Percentiles rank a stretch among this genome's conserved stretches.
Conservation (phyloP, 2,888 invertebrate species). For the Cryptocheilus praepositus region DNA sequence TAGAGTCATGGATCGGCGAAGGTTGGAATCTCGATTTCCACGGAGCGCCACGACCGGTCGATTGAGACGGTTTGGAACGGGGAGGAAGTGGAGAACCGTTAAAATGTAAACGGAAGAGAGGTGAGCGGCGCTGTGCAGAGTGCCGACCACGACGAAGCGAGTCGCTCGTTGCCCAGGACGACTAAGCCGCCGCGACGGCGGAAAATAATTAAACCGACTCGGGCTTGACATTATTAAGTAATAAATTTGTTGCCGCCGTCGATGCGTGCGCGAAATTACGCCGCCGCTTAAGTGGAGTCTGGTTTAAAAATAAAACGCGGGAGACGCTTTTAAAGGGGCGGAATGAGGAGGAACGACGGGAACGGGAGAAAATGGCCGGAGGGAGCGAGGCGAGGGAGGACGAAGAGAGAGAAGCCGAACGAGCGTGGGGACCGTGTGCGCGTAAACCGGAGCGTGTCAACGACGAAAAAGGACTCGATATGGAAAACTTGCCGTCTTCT, state of each 20-base stretch:
- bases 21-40: slow-evolving; percentile 42
- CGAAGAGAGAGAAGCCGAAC: too few relatives aligned
- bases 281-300: slow-evolving; percentile 1
- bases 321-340: not conserved
- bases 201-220: slow-evolving; percentile 44
- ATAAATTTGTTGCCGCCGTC: slow-evolving; percentile 36
- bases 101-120: slow-evolving; percentile 55
- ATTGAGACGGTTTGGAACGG: slow-evolving; percentile 55
- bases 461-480: too few relatives aligned
- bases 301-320: slow-evolving; percentile 5
- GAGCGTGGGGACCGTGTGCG: too few relatives aligned
- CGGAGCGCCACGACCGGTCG: slow-evolving; percentile 45
- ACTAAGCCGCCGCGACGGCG: slow-evolving; percentile 6
- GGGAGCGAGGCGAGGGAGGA: not conserved
- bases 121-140: too few relatives aligned
- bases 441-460: too few relatives aligned
- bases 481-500: too few relatives aligned
- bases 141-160: too few relatives aligned
- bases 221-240: slow-evolving; percentile 46
- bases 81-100: slow-evolving; percentile 58
- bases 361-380: not conserved
- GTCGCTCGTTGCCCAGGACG: not conserved
- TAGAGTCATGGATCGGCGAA: not conserved
- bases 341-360: not conserved
- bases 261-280: slow-evolving; percentile 15